phyloP scores from a whole-genome alignment of 2,888 invertebrate genomes.

The Ceramica pisi region DNA sequence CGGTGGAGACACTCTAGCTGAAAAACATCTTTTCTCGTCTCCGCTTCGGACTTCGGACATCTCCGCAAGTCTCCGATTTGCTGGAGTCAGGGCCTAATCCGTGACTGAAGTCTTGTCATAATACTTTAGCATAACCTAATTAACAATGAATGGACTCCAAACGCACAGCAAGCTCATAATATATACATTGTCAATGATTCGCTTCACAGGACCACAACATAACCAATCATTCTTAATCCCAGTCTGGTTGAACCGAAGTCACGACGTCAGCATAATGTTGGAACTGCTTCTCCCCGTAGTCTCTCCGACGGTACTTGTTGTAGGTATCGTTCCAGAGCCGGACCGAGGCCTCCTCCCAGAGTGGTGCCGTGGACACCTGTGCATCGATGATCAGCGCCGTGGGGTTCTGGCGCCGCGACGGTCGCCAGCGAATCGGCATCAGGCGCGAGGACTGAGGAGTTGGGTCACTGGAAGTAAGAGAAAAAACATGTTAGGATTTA shows the following conservation, averaged over 20 bases:
- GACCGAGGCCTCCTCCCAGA: slow-evolving; percentile 80
- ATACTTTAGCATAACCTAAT: too few relatives aligned
- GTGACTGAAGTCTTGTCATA: too few relatives aligned
- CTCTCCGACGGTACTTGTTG: slow-evolving; percentile 78
- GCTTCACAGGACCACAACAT: not conserved
- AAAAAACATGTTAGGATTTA: not conserved
- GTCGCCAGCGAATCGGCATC: slow-evolving; percentile 82
- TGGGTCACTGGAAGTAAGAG: slow-evolving; percentile 81
- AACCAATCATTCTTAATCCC: not conserved
- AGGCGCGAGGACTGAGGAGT: slow-evolving; percentile 78
- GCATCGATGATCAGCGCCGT: slow-evolving; percentile 81
- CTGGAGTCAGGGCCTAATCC: too few relatives aligned
- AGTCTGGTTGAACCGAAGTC: not conserved
- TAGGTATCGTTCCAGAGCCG: slow-evolving; percentile 85
- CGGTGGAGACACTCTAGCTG: too few relatives aligned
- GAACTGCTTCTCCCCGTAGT: slow-evolving; percentile 69
- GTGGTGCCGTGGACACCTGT: slow-evolving; percentile 76
- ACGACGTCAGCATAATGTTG: slow-evolving; percentile 21
- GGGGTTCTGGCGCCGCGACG: slow-evolving; percentile 81
- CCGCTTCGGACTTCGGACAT: too few relatives aligned
- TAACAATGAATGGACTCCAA: too few relatives aligned
- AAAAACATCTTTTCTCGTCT: too few relatives aligned
- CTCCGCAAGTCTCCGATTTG: too few relatives aligned
- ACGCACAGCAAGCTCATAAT: too few relatives aligned
- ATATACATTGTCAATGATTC: not conserved